Conservation (phyloP, 1,140 invertebrate species). For the Drosophila lacteicornis region DNA sequence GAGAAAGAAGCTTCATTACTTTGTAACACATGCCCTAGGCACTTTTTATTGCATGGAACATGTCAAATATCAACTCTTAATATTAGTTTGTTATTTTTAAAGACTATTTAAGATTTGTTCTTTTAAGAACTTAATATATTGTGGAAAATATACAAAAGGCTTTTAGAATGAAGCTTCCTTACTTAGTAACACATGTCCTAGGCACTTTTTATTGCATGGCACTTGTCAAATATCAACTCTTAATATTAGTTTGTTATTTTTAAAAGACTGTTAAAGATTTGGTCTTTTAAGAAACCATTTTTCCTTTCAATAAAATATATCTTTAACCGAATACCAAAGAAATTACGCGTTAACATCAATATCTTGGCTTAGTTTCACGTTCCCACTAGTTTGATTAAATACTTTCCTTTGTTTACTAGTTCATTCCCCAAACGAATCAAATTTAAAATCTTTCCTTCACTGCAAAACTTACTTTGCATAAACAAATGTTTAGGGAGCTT, state of each 20-base stretch:
- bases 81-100: neutral
- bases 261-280: neutral
- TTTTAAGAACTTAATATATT: too few species aligned
- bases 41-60: neutral
- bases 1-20: neutral
- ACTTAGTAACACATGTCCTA: neutral
- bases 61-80: neutral
- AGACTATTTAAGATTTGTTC: too few species aligned
- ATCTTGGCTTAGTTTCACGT: neutral
- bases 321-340: neutral
- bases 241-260: neutral
- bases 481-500: conserved; percentile 50
- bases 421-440: neutral
- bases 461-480: neutral
- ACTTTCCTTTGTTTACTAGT: neutral
- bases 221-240: neutral
- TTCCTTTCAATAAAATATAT: too few species aligned
- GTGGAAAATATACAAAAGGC: too few species aligned
- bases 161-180: too few species aligned
- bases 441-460: neutral
- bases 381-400: neutral
- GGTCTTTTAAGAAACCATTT: too few species aligned
- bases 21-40: too few species aligned
- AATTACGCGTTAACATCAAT: neutral
- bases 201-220: too few species aligned